Conservation (phyloP, 1,140 invertebrate species). For the Solen grandis region DNA sequence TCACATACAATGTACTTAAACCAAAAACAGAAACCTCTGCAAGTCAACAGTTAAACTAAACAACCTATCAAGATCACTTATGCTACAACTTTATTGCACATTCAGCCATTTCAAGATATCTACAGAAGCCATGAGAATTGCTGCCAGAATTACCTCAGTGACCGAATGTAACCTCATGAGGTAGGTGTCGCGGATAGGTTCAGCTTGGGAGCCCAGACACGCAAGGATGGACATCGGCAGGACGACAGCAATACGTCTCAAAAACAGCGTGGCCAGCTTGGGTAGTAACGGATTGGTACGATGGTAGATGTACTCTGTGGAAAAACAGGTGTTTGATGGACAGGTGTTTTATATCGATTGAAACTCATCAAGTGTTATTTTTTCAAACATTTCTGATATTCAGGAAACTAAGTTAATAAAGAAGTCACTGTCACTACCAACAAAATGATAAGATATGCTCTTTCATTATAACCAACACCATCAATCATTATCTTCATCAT, state of each 20-base stretch:
- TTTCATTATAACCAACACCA: too few relatives aligned
- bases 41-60: neutral
- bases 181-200: constrained; percentile 90
- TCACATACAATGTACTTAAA: too few relatives aligned
- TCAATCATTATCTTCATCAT: too few relatives aligned
- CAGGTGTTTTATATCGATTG: too few relatives aligned
- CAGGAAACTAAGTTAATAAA: too few relatives aligned
- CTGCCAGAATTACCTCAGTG: constrained; percentile 84
- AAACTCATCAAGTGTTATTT: too few relatives aligned
- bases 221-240: constrained; percentile 87
- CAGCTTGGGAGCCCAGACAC: constrained; percentile 91
- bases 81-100: neutral
- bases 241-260: constrained; percentile 87
- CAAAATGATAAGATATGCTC: too few relatives aligned
- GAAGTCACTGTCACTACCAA: too few relatives aligned
- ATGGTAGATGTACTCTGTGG: constrained; percentile 88
- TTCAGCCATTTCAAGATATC: neutral
- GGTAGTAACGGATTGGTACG: constrained; percentile 89
- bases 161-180: constrained; percentile 88
- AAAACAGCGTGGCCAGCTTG: constrained; percentile 87
- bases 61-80: neutral
- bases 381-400: too few relatives aligned
- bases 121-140: neutral
- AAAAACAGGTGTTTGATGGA: too few relatives aligned
- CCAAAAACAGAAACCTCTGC: too few relatives aligned